These are phyloP conservation scores for Microtus montanus DNA, from an alignment of 2,113 vertebrate species.

Conservation along the genomic window DNA sequence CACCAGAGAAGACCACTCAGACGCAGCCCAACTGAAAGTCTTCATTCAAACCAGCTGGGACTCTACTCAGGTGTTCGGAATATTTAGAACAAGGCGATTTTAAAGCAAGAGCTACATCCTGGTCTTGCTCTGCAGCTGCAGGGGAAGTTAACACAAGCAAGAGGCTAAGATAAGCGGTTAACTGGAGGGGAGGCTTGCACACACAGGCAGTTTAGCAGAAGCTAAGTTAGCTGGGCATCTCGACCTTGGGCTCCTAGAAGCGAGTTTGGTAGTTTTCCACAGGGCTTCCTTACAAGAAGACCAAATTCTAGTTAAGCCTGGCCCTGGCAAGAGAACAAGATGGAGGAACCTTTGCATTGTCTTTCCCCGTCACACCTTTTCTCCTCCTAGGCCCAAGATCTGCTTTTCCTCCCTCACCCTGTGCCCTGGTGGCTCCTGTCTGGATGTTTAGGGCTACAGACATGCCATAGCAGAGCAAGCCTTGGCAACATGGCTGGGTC, in stretches of 20 bases:
- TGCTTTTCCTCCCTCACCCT: fast-evolving
- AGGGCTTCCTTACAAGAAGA: not conserved
- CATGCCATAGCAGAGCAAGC: not conserved
- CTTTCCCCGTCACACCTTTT: not conserved
- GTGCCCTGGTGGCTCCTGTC: fast-evolving
- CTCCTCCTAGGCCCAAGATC: fast-evolving
- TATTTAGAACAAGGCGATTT: not conserved
- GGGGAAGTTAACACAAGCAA: not conserved
- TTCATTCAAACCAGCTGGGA: not conserved
- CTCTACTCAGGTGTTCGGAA: not conserved
- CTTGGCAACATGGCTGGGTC: no score
- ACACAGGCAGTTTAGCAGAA: not conserved
- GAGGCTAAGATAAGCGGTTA: not conserved
- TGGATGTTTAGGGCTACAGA: fast-evolving
- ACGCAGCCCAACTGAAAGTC: not conserved
- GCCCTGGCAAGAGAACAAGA: not conserved
- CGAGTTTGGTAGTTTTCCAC: not conserved
- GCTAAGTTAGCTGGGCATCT: not conserved
- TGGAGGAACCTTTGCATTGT: not conserved
- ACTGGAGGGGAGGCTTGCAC: not conserved
- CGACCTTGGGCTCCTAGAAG: not conserved
- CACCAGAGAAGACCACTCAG: not conserved
- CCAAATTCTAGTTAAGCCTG: not conserved
- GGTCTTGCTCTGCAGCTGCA: not conserved
- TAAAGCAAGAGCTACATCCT: not conserved